phyloP scores from a whole-genome alignment of 2,888 invertebrate species.

The Platypus cylindrus region DNA sequence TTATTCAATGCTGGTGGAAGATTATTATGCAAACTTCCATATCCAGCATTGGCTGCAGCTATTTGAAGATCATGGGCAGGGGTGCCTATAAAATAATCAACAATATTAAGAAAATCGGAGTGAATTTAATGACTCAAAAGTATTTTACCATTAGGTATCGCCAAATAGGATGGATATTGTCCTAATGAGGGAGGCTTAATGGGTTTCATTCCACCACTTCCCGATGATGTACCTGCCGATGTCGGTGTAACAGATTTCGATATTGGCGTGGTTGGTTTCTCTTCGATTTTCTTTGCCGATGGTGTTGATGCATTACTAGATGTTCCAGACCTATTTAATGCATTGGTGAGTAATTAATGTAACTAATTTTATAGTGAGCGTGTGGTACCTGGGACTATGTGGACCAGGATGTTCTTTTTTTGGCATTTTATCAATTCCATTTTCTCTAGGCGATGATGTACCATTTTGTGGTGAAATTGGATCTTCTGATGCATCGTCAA shows the following conservation, averaged over 20 bases:
- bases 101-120: not conserved
- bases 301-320: slow-evolving; percentile 86
- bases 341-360: not conserved
- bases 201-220: slow-evolving; percentile 40
- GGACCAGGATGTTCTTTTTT: slow-evolving; percentile 65
- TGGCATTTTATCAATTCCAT: slow-evolving; percentile 68
- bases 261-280: slow-evolving; percentile 83
- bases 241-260: slow-evolving; percentile 85
- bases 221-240: slow-evolving; percentile 39
- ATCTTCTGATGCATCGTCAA: slow-evolving; percentile 89
- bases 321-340: slow-evolving; percentile 49
- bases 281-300: slow-evolving; percentile 74
- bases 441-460: slow-evolving; percentile 80
- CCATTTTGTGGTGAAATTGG: slow-evolving; percentile 76
- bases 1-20: slow-evolving; percentile 52
- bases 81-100: slow-evolving; percentile 25
- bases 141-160: slow-evolving; percentile 37
- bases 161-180: slow-evolving; percentile 51
- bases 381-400: slow-evolving; percentile 46
- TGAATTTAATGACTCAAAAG: not conserved
- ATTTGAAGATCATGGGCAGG: slow-evolving; percentile 45
- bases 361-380: not conserved
- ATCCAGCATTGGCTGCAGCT: slow-evolving; percentile 38
- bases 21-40: slow-evolving; percentile 48
- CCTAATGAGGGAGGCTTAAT: slow-evolving; percentile 39